These are phyloP conservation scores for Syngnathus rostellatus DNA, from an alignment of 2,797 vertebrate genomes.

Conservation along the genomic window DNA sequence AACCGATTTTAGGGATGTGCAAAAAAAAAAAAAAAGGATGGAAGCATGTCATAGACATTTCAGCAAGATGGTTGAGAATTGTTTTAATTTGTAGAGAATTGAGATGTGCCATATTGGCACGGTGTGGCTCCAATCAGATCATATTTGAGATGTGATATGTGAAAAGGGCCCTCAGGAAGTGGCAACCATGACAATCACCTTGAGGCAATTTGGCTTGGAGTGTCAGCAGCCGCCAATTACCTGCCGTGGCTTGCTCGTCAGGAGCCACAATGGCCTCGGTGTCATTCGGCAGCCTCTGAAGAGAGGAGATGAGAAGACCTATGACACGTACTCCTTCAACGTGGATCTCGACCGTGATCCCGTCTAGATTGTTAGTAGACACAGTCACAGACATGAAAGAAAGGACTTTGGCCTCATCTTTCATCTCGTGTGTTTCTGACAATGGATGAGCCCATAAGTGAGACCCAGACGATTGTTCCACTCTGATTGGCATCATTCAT, in stretches of 20 bases:
- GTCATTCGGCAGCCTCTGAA: slow-evolving; percentile 37
- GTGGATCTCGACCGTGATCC: slow-evolving; percentile 10
- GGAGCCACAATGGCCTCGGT: slow-evolving; percentile 23
- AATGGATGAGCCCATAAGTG: slow-evolving; percentile 20
- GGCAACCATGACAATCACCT: slow-evolving; percentile 19
- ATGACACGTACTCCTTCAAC: slow-evolving; percentile 20
- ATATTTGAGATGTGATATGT: not conserved
- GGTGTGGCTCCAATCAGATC: not conserved
- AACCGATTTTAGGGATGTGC: not conserved
- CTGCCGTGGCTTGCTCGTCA: slow-evolving; percentile 23
- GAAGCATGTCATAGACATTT: not conserved
- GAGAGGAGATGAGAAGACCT: slow-evolving; percentile 23
- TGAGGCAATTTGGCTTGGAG: slow-evolving; percentile 33
- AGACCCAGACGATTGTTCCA: slow-evolving; percentile 12
- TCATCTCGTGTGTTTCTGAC: slow-evolving; percentile 29
- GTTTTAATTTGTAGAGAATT: not conserved
- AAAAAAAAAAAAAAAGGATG: not conserved
- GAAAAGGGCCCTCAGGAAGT: slow-evolving; percentile 5
- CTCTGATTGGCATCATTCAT: slow-evolving; percentile 31
- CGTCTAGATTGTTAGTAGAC: slow-evolving; percentile 5
- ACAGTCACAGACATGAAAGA: slow-evolving; percentile 7
- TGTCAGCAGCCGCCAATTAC: slow-evolving; percentile 52
- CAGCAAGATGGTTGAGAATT: not conserved
- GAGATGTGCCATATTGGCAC: not conserved
- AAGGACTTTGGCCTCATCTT: slow-evolving; percentile 2